Percentiles rank a stretch among this genome's conserved stretches.
These are phyloP conservation scores for Helicorthomorpha holstii DNA, from an alignment of 1,140 invertebrate species.

Conservation along the genomic window DNA sequence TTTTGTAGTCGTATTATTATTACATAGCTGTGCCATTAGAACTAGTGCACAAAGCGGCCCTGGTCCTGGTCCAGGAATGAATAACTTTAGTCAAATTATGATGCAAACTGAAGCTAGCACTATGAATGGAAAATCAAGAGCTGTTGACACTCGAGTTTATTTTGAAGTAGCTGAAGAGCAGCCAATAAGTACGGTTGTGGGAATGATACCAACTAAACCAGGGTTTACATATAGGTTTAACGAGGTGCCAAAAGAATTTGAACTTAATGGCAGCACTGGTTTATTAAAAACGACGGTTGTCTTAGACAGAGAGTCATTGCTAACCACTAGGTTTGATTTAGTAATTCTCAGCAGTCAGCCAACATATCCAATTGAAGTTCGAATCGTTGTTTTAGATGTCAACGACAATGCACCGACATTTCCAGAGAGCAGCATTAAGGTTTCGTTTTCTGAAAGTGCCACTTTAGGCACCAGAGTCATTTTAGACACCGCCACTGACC, in stretches of 20 bases:
- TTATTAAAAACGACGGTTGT: constrained; percentile 62
- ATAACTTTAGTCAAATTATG: too few relatives aligned
- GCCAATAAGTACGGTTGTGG: constrained; percentile 60
- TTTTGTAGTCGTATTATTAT: too few relatives aligned
- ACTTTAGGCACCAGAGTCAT: constrained; percentile 65
- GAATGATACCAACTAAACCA: constrained; percentile 63
- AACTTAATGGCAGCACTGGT: constrained; percentile 56
- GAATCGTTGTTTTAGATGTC: constrained; percentile 64
- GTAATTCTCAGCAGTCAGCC: constrained; percentile 80
- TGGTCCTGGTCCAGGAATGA: too few relatives aligned
- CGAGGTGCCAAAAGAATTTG: constrained; percentile 67
- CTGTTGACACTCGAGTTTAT: constrained; percentile 65
- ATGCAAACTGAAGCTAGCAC: too few relatives aligned
- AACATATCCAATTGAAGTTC: constrained; percentile 80
- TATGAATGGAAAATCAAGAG: too few relatives aligned
- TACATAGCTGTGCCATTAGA: too few relatives aligned
- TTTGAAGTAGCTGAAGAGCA: constrained; percentile 68
- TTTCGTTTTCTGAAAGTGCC: constrained; percentile 79
- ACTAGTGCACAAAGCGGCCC: too few relatives aligned
- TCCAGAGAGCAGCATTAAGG: constrained; percentile 65
- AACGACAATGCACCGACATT: constrained; percentile 82
- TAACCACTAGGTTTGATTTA: constrained; percentile 63
- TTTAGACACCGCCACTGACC: constrained; percentile 70
- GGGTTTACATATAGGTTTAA: constrained; percentile 70
- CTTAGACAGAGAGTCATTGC: constrained; percentile 59